Evolutionary conservation across 1,140 invertebrate species (phyloP).

Genomic region (Mesaphorura yosii): DNA sequence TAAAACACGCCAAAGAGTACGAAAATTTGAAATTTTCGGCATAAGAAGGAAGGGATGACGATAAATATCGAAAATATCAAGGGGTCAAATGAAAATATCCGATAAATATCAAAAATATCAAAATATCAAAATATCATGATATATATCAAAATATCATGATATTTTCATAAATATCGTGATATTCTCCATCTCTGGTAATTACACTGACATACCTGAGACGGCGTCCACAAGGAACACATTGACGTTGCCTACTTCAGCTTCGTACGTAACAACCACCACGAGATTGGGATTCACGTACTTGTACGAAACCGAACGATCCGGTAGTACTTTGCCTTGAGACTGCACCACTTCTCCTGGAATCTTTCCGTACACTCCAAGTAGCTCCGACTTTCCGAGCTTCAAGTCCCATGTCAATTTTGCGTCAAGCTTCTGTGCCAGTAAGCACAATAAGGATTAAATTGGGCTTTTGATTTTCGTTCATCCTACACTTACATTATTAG

Average conservation of each 20-base stretch:
- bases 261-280: conserved; percentile 70
- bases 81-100: too few species aligned
- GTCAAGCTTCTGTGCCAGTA: conserved; percentile 21
- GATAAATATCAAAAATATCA: neutral
- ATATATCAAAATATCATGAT: neutral
- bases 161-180: neutral
- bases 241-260: conserved; percentile 60
- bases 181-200: conserved; percentile 30
- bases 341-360: conserved; percentile 75
- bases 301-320: conserved; percentile 90
- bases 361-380: conserved; percentile 57
- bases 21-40: too few species aligned
- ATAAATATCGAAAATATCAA: too few species aligned
- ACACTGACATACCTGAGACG: conserved; percentile 52
- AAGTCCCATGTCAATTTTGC: conserved; percentile 56
- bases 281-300: conserved; percentile 98
- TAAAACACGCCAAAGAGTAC: too few species aligned
- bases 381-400: conserved; percentile 51
- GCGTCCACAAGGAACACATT: conserved; percentile 79
- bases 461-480: too few species aligned
- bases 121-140: too few species aligned
- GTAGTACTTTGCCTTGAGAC: conserved; percentile 87
- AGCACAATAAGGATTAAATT: conserved; percentile 2
- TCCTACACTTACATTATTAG: too few species aligned
- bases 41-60: too few species aligned